Evolutionary conservation across 2,797 vertebrate species (phyloP).

Genomic region (Lerista edwardsae): DNA sequence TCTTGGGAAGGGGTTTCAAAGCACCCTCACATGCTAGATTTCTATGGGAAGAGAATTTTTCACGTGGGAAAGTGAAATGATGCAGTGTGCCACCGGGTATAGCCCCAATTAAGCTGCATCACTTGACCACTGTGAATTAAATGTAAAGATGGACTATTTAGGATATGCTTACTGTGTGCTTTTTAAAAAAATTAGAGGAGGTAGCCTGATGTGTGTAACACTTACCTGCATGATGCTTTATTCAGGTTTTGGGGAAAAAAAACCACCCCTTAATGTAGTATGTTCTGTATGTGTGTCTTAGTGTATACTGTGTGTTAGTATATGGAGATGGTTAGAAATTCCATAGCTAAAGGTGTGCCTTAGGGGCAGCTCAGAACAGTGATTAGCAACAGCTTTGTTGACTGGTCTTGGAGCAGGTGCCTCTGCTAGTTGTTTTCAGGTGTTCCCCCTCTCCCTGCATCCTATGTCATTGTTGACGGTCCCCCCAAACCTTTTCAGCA

Average conservation of each 20-base stretch:
- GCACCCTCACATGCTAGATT: neutral
- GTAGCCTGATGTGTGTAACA: slow-evolving; percentile 59
- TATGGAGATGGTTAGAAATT: slow-evolving; percentile 33
- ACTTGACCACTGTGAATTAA: neutral
- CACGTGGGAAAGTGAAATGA: neutral
- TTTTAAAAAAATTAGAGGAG: neutral
- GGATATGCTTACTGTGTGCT: no score
- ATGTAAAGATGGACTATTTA: neutral
- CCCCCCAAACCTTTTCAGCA: no score
- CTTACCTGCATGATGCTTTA: slow-evolving; percentile 55
- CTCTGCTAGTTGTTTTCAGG: no score
- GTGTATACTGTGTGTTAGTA: neutral
- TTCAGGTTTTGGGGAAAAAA: neutral
- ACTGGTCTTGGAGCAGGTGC: neutral
- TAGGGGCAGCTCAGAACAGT: neutral
- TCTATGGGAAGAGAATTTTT: no score
- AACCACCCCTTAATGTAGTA: neutral
- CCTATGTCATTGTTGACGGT: no score
- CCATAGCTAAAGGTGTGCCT: neutral
- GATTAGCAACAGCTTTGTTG: neutral
- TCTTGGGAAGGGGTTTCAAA: neutral
- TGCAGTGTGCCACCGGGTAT: neutral
- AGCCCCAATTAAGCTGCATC: no score
- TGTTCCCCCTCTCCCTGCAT: no score
- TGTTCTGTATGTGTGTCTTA: neutral